Evolutionary conservation across 2,888 invertebrate genomes (phyloP), one percentile per base, ranked within the genome.

Genomic region (Chymomyza caudatula): DNA sequence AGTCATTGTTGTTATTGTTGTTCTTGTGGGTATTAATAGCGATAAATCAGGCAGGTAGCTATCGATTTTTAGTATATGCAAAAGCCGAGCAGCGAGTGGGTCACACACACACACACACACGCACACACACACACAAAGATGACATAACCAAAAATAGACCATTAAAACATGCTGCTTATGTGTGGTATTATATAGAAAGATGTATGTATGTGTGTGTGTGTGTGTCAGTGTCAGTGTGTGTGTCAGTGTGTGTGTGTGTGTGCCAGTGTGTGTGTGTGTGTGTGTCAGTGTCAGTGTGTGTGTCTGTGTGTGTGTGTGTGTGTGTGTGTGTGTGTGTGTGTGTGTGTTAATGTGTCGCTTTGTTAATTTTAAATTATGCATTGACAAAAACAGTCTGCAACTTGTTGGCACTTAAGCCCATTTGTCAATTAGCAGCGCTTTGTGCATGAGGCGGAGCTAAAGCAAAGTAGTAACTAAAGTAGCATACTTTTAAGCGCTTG

Each of bases 321-420:
- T 70, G 63, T 55, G 8, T n/a, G 55, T 25, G 25, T 25, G 25
- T 25, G 25, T 25, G 25, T 25, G 25, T 25, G 25, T 25, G 25
- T 25, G 25, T 25, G 3, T 4, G 25, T 2, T 37, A 37, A 37
- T 37, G 29, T 37, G 29, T 37, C 29, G 29, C 29, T 37, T 37
- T 67, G 83, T 72, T 74, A 74, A 85, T 80, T 80, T 80, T 69
- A 82, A 85, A 82, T 73, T 74, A 37, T 37, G 29, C 11, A 69
- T 79, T 85, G 79, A 72, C 71, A 60, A 70, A 84, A 71, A 67
- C 54, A 47, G 17, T 42, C 29, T 61, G 76, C 29, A 60, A 63
- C 62, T 60, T 55, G 47, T 54, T 63, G 53, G 29, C 60, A 55
- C 62, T 69, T 59, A 49, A 65, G 64, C 49, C 47, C 60, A 56